phyloP scores from a whole-genome alignment of 2,888 invertebrate species.

The Heteromyza rotundicornis region DNA sequence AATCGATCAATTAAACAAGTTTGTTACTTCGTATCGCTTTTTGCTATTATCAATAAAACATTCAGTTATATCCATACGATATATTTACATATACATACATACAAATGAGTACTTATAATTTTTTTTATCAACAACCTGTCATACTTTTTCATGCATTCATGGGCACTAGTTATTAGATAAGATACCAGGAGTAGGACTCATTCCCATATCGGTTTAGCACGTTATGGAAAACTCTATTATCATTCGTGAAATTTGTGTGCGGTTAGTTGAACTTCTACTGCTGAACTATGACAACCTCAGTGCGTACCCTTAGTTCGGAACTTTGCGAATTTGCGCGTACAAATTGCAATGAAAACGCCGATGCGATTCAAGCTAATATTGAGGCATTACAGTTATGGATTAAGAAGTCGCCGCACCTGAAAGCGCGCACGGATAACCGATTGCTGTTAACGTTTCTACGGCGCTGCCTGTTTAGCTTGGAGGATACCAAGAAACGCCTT shows the following conservation, averaged over 20 bases:
- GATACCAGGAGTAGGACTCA: too few species aligned
- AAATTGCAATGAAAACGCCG: constrained; percentile 45
- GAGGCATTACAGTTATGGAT: constrained; percentile 42
- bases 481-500: constrained; percentile 47
- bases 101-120: too few species aligned
- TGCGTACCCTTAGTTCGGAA: constrained; percentile 10
- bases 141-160: too few species aligned
- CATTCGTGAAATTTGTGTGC: too few species aligned
- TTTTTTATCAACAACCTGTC: too few species aligned
- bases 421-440: constrained; percentile 39
- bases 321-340: constrained; percentile 38
- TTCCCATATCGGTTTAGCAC: too few species aligned
- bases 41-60: not conserved
- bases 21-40: not conserved
- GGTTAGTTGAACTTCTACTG: constrained; percentile 23
- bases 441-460: constrained; percentile 46
- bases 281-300: constrained; percentile 1
- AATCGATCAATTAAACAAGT: constrained; percentile 12
- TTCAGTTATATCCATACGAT: not conserved
- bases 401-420: constrained; percentile 42
- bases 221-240: too few species aligned
- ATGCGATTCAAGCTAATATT: constrained; percentile 31
- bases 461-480: constrained; percentile 44
- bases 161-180: too few species aligned
- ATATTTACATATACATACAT: too few species aligned